Base-by-base conservation (phyloP, 2,888 invertebrate genomes). In the Micropterix aruncella region DNA sequence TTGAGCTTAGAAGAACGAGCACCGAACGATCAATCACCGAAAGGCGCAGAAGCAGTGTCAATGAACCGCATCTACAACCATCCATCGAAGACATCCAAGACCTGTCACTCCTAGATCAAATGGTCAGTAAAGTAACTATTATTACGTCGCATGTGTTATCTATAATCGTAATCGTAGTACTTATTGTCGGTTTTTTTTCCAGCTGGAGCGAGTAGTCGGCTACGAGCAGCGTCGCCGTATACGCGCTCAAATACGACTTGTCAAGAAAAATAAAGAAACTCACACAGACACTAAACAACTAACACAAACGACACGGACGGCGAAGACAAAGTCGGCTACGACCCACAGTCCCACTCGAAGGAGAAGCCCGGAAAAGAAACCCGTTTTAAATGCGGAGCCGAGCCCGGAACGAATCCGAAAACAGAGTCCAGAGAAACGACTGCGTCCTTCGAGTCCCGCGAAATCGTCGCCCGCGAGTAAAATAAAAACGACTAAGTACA, bases 181-280 rank as follows among this genome's bases (percentile, higher is more conserved):
- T 53, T 37, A 54, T 46, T 40, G 12, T 19, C 9, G 16, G 45
- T 12, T 46, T 42, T 55, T 46, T 52, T 51, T 73, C 55, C 67
- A 83, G 79, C 65, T 87, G 60, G 83, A 85, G 64, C 80, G 79
- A 56, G 81, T 84, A 46, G 76, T 76, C 44, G 80, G 80, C 48
- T 88, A 88, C 59, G 87, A 88, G 57, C 74, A 85, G 55, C 69
- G 88, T 52, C 75, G 85, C 49, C 75, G 83, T 51, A 83, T 89
- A 44, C 73, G 88, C 48, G 74, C 83, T 2, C 86, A 87, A 61
- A 84, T 88, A 48, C 73, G 87, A 49, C 60, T 82, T 15, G 80
- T 84, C 5, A 82, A 78, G 57, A 79, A 80, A 53, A 66, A 74
- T 50, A 67, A 70, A 18, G 74, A 74, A 50, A 60, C 58, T 16